These are phyloP conservation scores for Margarornis squamiger DNA, from an alignment of 2,797 vertebrate genomes.

Conservation along the genomic window DNA sequence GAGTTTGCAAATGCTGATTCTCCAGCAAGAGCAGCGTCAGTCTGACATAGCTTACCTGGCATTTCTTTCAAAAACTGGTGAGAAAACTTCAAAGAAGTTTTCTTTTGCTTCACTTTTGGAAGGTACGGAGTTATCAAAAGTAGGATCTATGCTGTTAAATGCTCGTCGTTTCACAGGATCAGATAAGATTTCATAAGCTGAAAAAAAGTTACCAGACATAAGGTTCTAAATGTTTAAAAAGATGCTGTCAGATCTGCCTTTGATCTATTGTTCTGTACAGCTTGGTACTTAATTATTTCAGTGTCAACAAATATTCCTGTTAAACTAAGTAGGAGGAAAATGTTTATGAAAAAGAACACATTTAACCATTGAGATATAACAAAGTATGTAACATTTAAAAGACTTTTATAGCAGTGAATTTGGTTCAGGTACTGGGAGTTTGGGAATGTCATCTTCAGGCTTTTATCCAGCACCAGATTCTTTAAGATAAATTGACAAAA, in stretches of 20 bases:
- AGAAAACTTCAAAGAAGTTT: constrained; percentile 91
- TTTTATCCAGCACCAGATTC: not conserved
- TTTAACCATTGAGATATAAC: not conserved
- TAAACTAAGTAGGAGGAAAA: not conserved
- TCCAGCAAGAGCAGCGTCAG: not conserved
- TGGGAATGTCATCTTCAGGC: not conserved
- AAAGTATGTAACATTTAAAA: not conserved
- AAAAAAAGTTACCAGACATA: constrained; percentile 31
- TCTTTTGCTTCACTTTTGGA: constrained; percentile 95
- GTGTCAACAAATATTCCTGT: not conserved
- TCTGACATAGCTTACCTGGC: constrained; percentile 79
- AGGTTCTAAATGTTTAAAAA: not conserved
- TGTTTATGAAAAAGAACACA: not conserved
- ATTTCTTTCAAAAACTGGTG: constrained; percentile 92
- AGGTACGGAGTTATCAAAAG: constrained; percentile 92
- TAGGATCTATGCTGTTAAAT: constrained; percentile 97
- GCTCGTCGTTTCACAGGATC: constrained; percentile 94
- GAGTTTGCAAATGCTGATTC: not conserved
- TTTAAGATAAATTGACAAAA: not conserved
- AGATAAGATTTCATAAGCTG: constrained; percentile 93
- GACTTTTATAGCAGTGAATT: not conserved
- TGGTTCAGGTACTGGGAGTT: not conserved
- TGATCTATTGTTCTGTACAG: not conserved
- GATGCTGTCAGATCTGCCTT: not conserved
- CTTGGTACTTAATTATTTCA: not conserved